Evolutionary conservation across 2,797 vertebrate genomes (phyloP), one percentile per base, ranked within the genome.

Genomic region (Zalophus californianus): DNA sequence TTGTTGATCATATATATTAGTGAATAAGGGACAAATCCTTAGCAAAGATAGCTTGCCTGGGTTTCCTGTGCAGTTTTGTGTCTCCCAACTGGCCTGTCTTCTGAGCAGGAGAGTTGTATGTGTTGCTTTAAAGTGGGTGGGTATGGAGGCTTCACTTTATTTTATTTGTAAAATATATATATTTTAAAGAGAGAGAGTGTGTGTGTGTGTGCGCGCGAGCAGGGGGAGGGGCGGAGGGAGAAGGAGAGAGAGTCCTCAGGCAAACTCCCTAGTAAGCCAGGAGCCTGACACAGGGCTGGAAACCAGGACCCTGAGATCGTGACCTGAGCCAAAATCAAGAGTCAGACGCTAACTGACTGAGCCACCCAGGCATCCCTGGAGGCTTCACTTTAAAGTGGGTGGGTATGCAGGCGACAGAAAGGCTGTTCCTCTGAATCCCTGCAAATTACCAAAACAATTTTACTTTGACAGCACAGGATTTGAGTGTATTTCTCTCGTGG

Each of bases 401-500:
- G 14, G 16, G 25, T 72, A 38, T 38, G 78, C 32, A 83, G 15
- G 60, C 86, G 15, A 75, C 44, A 84, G 41, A 75, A 85, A 84
- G 27, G 15, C 18, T 27, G 6, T 83, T 94, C 44, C 7, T 41
- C 32, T 62, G 25, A 48, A 18, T 66, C 27, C 60, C 23, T 35
- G 12, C 25, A 58, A 94, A 83, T 64, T 95, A 13, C 68, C 82
- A 50, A 62, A 89, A 89, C 72, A 82, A 35, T 94, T 95, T 89
- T 77, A 79, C 25, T 79, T 20, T 48, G 60, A 23, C 62, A 68
- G 25, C 77, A 54, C 60, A 92, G 72, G 16, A 88, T 38, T 52
- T 75, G 3, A 32, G 44, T 70, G 23, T 96, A 44, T 95, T 92
- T 95, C 52, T 85, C 41, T 89, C 91, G 58, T 27, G 4, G 56